Evolutionary conservation across 2,888 invertebrate species (phyloP).

Genomic region (Euplagia quadripunctaria): DNA sequence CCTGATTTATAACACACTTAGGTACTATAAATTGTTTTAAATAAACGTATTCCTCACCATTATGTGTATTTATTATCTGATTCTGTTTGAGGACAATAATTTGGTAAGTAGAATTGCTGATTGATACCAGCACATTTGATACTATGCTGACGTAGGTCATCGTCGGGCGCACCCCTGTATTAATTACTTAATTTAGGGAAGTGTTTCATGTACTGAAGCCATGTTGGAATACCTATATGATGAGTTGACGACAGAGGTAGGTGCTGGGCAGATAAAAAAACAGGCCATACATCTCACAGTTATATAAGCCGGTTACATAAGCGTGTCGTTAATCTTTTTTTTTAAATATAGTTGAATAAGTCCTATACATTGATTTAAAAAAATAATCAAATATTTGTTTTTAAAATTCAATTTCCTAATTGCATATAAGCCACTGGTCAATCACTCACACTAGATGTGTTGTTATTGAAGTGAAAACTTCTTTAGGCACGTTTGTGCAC

Average conservation of each 20-base stretch:
- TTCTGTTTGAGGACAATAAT: conserved; percentile 3
- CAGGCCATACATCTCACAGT: not conserved
- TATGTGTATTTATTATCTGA: not conserved
- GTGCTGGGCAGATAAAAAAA: not conserved
- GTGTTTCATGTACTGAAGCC: conserved; percentile 37
- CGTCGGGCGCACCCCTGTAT: conserved; percentile 34
- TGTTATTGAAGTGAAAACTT: no score
- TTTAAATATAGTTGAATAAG: no score
- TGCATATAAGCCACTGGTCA: no score
- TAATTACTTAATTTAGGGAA: conserved; percentile 51
- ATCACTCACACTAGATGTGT: no score
- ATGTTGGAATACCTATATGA: not conserved
- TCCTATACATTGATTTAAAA: no score
- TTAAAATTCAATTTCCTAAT: no score
- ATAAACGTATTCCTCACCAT: not conserved
- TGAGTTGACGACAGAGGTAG: not conserved
- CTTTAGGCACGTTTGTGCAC: no score
- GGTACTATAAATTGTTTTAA: not conserved
- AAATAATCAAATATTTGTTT: no score
- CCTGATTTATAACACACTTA: not conserved
- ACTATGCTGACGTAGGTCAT: conserved; percentile 2
- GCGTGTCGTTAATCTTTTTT: no score
- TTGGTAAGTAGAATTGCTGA: conserved; percentile 11
- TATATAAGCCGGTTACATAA: no score
- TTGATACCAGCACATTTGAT: not conserved